A percentile compares a stretch with the other conserved stretches of the same genome.
Conservation (phyloP, 2,797 vertebrate species). For the Presbytis comata region DNA sequence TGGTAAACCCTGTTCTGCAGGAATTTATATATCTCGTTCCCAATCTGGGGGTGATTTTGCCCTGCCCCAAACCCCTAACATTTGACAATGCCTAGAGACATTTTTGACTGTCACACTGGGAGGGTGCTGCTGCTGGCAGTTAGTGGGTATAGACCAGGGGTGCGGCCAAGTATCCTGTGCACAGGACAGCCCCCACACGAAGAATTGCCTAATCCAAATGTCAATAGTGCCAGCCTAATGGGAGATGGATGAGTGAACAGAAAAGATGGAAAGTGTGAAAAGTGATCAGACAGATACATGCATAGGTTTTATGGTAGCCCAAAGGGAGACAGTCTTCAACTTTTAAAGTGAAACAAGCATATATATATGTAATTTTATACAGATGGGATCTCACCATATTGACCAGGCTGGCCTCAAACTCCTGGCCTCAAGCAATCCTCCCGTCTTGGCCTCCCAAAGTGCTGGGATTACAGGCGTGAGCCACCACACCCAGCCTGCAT, state of each 20-base stretch:
- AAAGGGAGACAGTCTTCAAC: not conserved
- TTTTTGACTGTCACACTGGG: not conserved
- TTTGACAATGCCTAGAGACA: not conserved
- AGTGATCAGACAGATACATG: fast-evolving
- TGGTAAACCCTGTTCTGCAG: not conserved
- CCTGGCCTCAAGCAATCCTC: not conserved
- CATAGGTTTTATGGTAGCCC: not conserved
- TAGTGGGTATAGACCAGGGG: not conserved
- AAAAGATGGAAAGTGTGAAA: not conserved
- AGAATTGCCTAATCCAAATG: not conserved
- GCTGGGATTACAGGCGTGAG: not conserved
- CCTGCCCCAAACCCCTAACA: not conserved
- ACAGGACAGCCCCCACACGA: not conserved
- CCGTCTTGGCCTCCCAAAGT: not conserved
- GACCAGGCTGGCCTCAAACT: not conserved
- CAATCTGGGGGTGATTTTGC: not conserved
- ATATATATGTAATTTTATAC: not conserved
- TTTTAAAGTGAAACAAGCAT: not conserved
- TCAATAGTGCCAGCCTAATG: not conserved
- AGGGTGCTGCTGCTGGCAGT: not conserved
- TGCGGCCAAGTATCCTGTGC: not conserved
- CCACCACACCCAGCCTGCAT: not conserved
- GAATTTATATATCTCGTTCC: not conserved
- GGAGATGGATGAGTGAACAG: not conserved
- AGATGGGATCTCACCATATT: not conserved